These are phyloP conservation scores for Coturnix japonica DNA, from an alignment of 2,113 vertebrate species.

Conservation along the genomic window DNA sequence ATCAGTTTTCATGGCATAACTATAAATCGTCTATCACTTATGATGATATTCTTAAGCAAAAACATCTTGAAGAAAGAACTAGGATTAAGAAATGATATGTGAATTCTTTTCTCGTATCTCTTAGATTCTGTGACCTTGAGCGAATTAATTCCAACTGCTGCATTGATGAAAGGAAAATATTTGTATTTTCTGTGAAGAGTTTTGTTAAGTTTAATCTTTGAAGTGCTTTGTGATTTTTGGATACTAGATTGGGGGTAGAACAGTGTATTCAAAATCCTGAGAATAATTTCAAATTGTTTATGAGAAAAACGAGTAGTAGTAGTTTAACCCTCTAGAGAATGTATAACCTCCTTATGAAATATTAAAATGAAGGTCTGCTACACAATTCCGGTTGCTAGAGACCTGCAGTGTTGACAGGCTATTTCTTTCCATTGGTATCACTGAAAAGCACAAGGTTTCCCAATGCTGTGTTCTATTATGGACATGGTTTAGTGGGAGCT, in stretches of 20 bases:
- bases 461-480: neutral
- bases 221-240: neutral
- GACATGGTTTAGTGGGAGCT: too few species aligned
- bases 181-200: neutral
- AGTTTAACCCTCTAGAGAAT: neutral
- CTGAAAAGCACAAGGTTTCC: neutral
- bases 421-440: constrained; percentile 16
- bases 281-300: neutral
- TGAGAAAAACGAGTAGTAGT: neutral
- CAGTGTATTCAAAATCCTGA: neutral
- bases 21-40: neutral
- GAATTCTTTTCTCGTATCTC: neutral
- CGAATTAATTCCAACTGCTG: neutral
- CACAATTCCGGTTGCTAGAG: neutral
- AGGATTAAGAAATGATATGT: neutral
- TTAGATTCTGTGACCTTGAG: neutral
- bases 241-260: neutral
- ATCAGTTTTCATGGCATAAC: neutral
- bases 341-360: neutral
- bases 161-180: neutral
- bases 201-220: neutral
- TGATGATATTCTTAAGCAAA: neutral
- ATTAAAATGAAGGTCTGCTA: neutral
- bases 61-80: neutral
- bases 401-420: neutral